Conservation (phyloP, 1,140 invertebrate genomes). For the Himalopsyche phryganea region DNA sequence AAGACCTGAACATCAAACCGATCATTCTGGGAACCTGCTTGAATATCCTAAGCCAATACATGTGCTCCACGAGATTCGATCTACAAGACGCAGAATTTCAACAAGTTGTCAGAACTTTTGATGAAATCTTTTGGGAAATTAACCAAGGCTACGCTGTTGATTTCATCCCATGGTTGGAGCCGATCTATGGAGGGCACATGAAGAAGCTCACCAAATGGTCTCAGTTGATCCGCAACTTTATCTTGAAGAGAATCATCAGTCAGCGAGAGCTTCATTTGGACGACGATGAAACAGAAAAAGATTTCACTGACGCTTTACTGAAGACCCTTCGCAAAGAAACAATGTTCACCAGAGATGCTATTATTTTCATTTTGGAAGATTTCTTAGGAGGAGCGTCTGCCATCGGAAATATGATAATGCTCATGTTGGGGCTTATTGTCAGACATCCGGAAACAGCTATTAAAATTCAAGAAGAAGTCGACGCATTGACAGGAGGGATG, state of each 20-base stretch:
- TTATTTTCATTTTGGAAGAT: constrained; percentile 79
- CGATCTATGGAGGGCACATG: constrained; percentile 68
- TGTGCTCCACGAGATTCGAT: constrained; percentile 73
- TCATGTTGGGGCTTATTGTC: constrained; percentile 66
- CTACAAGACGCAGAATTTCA: constrained; percentile 63
- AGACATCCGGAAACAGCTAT: constrained; percentile 61
- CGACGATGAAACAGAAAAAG: constrained; percentile 55
- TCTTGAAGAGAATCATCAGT: constrained; percentile 68
- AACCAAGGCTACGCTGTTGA: constrained; percentile 86
- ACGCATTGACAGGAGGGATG: constrained; percentile 54
- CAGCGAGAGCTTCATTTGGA: constrained; percentile 57
- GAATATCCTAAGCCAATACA: constrained; percentile 82
- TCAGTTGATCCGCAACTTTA: constrained; percentile 68
- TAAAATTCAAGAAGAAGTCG: constrained; percentile 68
- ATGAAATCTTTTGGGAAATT: constrained; percentile 86
- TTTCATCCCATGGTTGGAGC: constrained; percentile 79
- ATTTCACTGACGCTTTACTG: constrained; percentile 73
- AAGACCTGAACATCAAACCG: constrained; percentile 56
- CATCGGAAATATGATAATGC: constrained; percentile 77
- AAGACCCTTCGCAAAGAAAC: constrained; percentile 61
- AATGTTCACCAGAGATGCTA: constrained; percentile 59
- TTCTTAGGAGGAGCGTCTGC: constrained; percentile 86
- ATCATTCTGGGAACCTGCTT: constrained; percentile 66
- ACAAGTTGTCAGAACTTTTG: constrained; percentile 69
- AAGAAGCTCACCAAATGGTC: constrained; percentile 66